Evolutionary conservation across 2,113 vertebrate species (phyloP), one percentile per base, ranked within the genome.

Genomic region (Salvator merianae): DNA sequence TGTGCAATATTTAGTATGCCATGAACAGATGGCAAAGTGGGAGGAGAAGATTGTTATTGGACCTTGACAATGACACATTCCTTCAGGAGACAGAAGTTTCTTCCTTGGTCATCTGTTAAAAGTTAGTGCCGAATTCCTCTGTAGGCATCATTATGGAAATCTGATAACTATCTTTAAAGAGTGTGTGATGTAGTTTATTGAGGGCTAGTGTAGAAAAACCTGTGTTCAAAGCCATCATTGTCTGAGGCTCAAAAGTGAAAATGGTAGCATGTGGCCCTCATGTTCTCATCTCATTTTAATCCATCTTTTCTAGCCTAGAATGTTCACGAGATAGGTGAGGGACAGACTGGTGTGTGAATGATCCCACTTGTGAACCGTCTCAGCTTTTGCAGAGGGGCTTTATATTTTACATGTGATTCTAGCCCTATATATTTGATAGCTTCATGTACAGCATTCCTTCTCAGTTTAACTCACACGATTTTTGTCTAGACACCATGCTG

Each of bases 1-100:
- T 89, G 78, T 85, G 87, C 40, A 79, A 79, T 86, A 30, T 79
- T 86, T 88, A 22, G 32, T 47, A n/a, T 77, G 32, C 30, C 14
- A 20, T 77, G 81, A 71, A 88, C 90, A 94, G 92, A 93, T 92
- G 91, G 90, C 82, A 87, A 86, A 91, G 76, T 88, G 40, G 5
- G 28, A 84, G 81, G 36, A 86, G 5, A 32, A 82, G 84, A 75
- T 90, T 90, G 40, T 79, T 83, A n/a, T 75, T 92, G 82, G 65
- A 36, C 85, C 76, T 16, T 84, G 84, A 65, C 0, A 0, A 74
- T 88, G 84, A 85, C 80, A 79, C 53, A 88, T 81, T 86, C 76
- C 65, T 87, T 83, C 40, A 88, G 87, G 34, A 84, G 75, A 78
- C 89, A 88, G 87, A 83, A 69, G 79, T 84, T 74, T 24, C 82